Percentiles rank a stretch among this genome's conserved stretches.
phyloP scores from a whole-genome alignment of 2,113 vertebrate species.

The Saccopteryx leptura region DNA sequence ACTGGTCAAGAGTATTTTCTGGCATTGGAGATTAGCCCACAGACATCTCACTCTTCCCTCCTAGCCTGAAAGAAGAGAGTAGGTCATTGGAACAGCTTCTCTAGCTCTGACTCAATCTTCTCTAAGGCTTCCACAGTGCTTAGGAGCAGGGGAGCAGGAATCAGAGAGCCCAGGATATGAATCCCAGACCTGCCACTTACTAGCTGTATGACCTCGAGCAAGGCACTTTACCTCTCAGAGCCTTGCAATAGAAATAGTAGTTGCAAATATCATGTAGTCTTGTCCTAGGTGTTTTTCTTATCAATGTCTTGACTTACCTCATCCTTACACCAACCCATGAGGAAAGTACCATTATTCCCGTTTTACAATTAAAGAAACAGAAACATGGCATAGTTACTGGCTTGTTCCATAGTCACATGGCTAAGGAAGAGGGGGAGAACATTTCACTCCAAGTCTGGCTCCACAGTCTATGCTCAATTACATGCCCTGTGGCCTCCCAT shows the following conservation, averaged over 20 bases:
- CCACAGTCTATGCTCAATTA: slow-evolving; percentile 9
- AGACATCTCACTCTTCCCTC: not conserved
- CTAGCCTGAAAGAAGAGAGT: not conserved
- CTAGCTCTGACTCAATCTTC: not conserved
- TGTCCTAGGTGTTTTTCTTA: not conserved
- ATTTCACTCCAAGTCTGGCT: not conserved
- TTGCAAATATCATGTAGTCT: not conserved
- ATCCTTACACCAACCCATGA: not conserved
- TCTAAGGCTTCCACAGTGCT: not conserved
- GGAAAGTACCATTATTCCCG: not conserved
- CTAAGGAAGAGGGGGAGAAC: not conserved
- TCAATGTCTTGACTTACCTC: not conserved
- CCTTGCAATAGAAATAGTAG: not conserved
- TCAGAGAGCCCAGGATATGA: not conserved
- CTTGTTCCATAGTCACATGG: not conserved
- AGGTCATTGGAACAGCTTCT: not conserved
- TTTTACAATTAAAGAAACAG: slow-evolving; percentile 27
- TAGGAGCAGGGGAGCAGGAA: not conserved
- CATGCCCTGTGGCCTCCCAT: not conserved
- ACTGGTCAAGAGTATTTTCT: not conserved
- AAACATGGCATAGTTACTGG: not conserved
- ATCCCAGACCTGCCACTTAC: slow-evolving; percentile 17
- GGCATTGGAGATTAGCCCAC: not conserved
- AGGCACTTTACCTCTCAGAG: not conserved
- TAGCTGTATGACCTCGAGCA: slow-evolving; percentile 28